These are phyloP conservation scores for Homarus americanus DNA, from an alignment of 1,140 invertebrate genomes.

Conservation along the genomic window DNA sequence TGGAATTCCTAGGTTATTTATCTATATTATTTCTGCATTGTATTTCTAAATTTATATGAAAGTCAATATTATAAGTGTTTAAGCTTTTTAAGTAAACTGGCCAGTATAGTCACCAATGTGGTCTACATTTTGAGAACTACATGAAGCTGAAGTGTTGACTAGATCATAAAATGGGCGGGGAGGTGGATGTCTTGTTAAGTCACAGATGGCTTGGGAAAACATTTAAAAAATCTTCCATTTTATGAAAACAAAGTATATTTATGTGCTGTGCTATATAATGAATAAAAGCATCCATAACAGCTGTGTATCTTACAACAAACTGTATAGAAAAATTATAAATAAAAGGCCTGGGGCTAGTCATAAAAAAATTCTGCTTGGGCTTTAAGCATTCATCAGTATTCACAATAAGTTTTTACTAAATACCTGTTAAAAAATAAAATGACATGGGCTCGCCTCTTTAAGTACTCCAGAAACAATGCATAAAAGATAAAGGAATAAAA, in stretches of 20 bases:
- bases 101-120: neutral
- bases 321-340: neutral
- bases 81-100: neutral
- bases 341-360: neutral
- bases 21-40: neutral
- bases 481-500: neutral
- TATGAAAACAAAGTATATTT: neutral
- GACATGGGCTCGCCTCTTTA: constrained; percentile 10
- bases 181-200: neutral
- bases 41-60: neutral
- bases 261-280: neutral
- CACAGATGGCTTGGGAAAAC: constrained; percentile 9
- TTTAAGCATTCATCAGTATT: constrained; percentile 2
- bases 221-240: constrained; percentile 4
- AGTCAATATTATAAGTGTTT: neutral
- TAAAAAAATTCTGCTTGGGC: neutral
- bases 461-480: constrained; percentile 9
- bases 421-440: neutral
- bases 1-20: neutral
- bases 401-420: neutral
- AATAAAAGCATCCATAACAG: neutral
- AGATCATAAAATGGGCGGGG: constrained; percentile 14
- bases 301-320: neutral
- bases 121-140: neutral
- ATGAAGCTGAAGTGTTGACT: constrained; percentile 29